A percentile compares a stretch with the other conserved stretches of the same genome.
Conservation (phyloP, 2,113 vertebrate genomes). For the Daubentonia madagascariensis region DNA sequence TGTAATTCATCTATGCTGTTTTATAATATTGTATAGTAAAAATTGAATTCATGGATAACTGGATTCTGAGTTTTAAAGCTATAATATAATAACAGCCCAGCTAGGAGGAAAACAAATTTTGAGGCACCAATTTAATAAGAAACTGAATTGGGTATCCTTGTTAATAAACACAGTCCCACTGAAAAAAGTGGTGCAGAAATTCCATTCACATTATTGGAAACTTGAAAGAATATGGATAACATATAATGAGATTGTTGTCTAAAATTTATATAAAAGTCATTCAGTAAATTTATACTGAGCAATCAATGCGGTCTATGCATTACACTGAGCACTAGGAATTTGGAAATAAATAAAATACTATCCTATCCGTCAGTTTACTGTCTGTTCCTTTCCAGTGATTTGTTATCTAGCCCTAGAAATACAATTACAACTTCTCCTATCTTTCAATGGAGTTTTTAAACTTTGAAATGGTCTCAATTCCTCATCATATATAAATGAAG, state of each 20-base stretch:
- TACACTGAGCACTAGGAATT: background rate
- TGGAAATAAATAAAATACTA: background rate
- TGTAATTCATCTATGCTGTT: background rate
- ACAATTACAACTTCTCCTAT: background rate
- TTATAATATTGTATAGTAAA: background rate
- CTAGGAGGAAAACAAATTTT: slow-evolving; percentile 12
- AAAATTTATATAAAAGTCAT: background rate
- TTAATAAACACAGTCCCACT: background rate
- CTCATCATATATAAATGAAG: background rate
- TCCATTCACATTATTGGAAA: background rate
- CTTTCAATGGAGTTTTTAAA: background rate
- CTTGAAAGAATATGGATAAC: background rate
- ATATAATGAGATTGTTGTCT: background rate
- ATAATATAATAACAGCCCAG: background rate
- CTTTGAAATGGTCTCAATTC: background rate
- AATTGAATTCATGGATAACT: slow-evolving; percentile 35
- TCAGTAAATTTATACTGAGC: background rate
- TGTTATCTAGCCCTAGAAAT: background rate
- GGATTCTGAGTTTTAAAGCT: background rate
- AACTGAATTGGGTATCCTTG: background rate
- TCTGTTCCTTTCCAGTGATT: background rate
- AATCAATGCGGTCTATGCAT: background rate
- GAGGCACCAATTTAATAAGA: background rate
- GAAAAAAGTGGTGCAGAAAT: slow-evolving; percentile 27
- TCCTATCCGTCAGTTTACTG: background rate